Evolutionary conservation across 2,113 vertebrate species (phyloP).

Genomic region (Thamnaconus septentrionalis): DNA sequence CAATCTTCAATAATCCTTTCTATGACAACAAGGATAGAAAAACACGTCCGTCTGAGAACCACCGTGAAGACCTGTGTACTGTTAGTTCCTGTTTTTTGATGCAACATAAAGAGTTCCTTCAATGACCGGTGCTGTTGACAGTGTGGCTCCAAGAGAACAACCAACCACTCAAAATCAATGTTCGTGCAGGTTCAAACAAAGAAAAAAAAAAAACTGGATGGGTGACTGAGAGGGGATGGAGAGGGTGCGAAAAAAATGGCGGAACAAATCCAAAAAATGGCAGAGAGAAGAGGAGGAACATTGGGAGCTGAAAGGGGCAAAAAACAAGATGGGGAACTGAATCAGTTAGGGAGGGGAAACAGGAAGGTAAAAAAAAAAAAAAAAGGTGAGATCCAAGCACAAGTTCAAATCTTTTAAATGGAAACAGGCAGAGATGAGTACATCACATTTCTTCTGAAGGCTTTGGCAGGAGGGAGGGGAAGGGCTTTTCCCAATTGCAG

Average conservation of each 20-base stretch:
- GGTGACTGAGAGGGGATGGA: constrained; percentile 47
- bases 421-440: constrained; percentile 81
- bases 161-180: constrained; percentile 92
- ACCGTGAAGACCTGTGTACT: constrained; percentile 81
- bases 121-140: constrained; percentile 85
- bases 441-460: constrained; percentile 85
- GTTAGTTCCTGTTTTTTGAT: constrained; percentile 80
- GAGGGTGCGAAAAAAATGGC: constrained; percentile 19
- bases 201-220: constrained; percentile 53
- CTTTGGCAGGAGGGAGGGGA: constrained; percentile 66
- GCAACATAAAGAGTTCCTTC: constrained; percentile 89
- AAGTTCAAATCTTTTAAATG: constrained; percentile 92
- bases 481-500: constrained; percentile 82
- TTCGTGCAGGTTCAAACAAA: constrained; percentile 88
- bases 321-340: constrained; percentile 75
- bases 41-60: constrained; percentile 87
- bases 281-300: constrained; percentile 36
- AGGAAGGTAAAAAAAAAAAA: constrained; percentile 77
- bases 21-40: constrained; percentile 78
- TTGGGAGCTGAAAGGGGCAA: constrained; percentile 32
- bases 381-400: constrained; percentile 92
- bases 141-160: constrained; percentile 86
- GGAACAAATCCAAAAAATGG: constrained; percentile 65
- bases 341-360: constrained; percentile 81
- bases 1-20: constrained; percentile 80